Evolutionary conservation across 2,888 invertebrate species (phyloP).

Genomic region (Cylloceria caligata): DNA sequence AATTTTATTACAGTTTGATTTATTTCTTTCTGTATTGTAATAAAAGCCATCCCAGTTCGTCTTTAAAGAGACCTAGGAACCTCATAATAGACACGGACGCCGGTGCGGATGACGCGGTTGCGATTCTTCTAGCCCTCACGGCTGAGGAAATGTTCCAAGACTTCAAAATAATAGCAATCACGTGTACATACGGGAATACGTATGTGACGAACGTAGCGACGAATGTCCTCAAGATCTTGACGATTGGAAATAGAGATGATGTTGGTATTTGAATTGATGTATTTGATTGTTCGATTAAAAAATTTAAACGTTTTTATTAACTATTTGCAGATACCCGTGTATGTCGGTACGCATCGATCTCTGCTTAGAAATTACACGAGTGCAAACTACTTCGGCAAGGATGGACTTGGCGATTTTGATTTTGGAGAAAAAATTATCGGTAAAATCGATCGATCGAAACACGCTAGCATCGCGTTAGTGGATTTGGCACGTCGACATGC

Average conservation of each 20-base stretch:
- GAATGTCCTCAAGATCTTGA: conserved; percentile 85
- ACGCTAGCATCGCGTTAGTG: conserved; percentile 84
- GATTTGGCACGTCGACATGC: conserved; percentile 80
- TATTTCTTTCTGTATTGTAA: conserved; percentile 45
- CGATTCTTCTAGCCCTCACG: conserved; percentile 82
- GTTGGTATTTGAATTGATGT: conserved; percentile 85
- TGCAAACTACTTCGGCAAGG: conserved; percentile 82
- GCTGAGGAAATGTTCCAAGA: conserved; percentile 74
- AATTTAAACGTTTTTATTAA: background rate
- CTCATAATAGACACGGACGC: conserved; percentile 85
- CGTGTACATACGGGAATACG: conserved; percentile 86
- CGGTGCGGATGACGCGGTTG: conserved; percentile 85
- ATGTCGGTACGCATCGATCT: conserved; percentile 81
- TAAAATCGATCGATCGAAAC: conserved; percentile 78
- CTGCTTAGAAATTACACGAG: conserved; percentile 75
- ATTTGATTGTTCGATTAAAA: background rate
- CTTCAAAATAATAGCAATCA: conserved; percentile 86
- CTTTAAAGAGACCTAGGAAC: conserved; percentile 62
- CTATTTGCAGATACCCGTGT: conserved; percentile 85
- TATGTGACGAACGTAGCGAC: conserved; percentile 84
- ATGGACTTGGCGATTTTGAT: conserved; percentile 86
- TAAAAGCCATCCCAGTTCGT: conserved; percentile 29
- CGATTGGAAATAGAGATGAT: conserved; percentile 80
- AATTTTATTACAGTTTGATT: conserved; percentile 37
- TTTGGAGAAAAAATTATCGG: conserved; percentile 80